phyloP scores from a whole-genome alignment of 1,140 invertebrate genomes.

The Nasonia giraulti region DNA sequence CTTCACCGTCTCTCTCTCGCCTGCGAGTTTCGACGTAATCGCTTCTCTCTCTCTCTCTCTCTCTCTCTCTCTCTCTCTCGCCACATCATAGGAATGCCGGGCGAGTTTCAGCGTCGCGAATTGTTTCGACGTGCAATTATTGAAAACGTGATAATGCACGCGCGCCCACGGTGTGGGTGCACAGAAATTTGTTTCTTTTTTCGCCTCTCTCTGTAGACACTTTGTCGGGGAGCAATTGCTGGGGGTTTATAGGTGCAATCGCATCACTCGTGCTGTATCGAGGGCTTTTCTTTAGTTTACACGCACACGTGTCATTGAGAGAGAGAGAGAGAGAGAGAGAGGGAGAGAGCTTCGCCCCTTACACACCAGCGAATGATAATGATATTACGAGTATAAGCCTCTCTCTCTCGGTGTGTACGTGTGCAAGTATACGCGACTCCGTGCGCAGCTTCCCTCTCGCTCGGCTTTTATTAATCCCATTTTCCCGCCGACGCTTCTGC shows the following conservation, averaged over 20 bases:
- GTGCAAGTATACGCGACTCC: neutral
- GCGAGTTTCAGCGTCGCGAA: neutral
- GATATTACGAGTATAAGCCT: conserved; percentile 4
- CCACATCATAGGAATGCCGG: conserved; percentile 11
- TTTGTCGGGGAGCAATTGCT: neutral
- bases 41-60: neutral
- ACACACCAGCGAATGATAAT: conserved; percentile 27
- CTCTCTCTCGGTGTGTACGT: neutral
- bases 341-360: neutral
- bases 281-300: too few species aligned
- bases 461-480: conserved; percentile 12
- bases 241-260: neutral
- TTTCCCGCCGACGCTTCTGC: conserved; percentile 9
- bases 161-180: neutral
- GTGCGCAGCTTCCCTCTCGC: neutral
- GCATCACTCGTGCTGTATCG: neutral
- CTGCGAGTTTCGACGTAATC: conserved; percentile 18
- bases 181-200: neutral
- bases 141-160: conserved; percentile 39
- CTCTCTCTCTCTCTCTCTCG: neutral
- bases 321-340: conserved; percentile 15
- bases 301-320: too few species aligned
- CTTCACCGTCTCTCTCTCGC: neutral
- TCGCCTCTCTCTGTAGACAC: neutral
- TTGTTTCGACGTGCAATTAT: conserved; percentile 31